Percentiles rank a stretch among this genome's conserved stretches.
Conservation (phyloP, 2,888 invertebrate species). For the Ctena decussata region DNA sequence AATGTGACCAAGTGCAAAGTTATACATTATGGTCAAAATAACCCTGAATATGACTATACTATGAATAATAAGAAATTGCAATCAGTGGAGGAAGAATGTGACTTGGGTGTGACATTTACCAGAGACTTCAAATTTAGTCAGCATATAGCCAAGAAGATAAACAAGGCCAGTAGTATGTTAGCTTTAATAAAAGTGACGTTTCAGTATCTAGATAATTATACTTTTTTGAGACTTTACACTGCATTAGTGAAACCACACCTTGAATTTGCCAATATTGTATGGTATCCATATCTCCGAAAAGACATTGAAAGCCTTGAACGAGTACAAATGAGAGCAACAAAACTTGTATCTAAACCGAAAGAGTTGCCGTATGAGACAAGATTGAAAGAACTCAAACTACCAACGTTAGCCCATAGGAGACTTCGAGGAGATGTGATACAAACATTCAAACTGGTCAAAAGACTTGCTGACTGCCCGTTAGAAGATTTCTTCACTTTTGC, state of each 20-base stretch:
- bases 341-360: neutral
- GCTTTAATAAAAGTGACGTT: conserved; percentile 1
- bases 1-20: conserved; percentile 30
- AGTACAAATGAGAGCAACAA: conserved; percentile 16
- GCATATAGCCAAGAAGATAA: conserved; percentile 34
- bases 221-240: conserved; percentile 17
- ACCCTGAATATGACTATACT: conserved; percentile 13
- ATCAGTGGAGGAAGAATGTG: neutral
- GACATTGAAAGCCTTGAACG: too few species aligned
- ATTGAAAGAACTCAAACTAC: conserved; percentile 7
- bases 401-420: conserved; percentile 15
- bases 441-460: too few species aligned
- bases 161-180: conserved; percentile 44
- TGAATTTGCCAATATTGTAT: conserved; percentile 15
- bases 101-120: conserved; percentile 10
- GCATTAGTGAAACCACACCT: too few species aligned
- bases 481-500: conserved; percentile 1
- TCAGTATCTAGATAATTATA: conserved; percentile 28
- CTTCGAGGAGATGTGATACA: conserved; percentile 8
- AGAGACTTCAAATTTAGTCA: conserved; percentile 22
- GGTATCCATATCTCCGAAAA: neutral
- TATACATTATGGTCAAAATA: conserved; percentile 23
- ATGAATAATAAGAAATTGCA: conserved; percentile 14
- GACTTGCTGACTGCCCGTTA: neutral
- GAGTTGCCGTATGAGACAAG: neutral